phyloP scores from a whole-genome alignment of 2,888 invertebrate genomes.

The Syrista parreyssii region DNA sequence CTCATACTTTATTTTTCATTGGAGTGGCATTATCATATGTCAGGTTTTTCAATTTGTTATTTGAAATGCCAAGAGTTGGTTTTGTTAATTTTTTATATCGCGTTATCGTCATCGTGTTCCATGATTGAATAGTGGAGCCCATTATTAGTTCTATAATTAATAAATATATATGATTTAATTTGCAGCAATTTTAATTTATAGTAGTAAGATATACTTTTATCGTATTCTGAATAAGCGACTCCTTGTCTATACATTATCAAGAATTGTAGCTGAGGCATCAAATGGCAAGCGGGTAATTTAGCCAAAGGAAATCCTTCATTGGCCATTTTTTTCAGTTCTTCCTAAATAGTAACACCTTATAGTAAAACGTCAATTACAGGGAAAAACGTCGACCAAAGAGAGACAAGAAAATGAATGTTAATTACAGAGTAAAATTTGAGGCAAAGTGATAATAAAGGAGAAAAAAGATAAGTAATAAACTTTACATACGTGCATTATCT shows the following conservation, averaged over 20 bases:
- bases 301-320: slow-evolving; percentile 53
- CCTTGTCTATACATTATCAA: slow-evolving; percentile 58
- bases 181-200: background rate
- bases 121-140: slow-evolving; percentile 27
- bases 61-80: slow-evolving; percentile 31
- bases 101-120: slow-evolving; percentile 29
- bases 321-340: slow-evolving; percentile 49
- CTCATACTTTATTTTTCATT: slow-evolving; percentile 41
- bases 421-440: background rate
- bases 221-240: slow-evolving; percentile 18
- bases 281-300: slow-evolving; percentile 50
- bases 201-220: slow-evolving; percentile 10
- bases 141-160: slow-evolving; percentile 37
- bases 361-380: background rate
- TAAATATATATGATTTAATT: background rate
- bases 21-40: slow-evolving; percentile 40
- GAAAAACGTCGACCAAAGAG: background rate
- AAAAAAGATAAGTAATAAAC: background rate
- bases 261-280: slow-evolving; percentile 51
- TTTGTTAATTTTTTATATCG: slow-evolving; percentile 19
- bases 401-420: background rate
- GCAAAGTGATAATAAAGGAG: background rate
- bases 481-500: slow-evolving; percentile 10
- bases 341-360: slow-evolving; percentile 30
- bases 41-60: slow-evolving; percentile 28